These are phyloP conservation scores for Lepus timidus DNA, from an alignment of 2,113 vertebrate genomes.

Conservation along the genomic window DNA sequence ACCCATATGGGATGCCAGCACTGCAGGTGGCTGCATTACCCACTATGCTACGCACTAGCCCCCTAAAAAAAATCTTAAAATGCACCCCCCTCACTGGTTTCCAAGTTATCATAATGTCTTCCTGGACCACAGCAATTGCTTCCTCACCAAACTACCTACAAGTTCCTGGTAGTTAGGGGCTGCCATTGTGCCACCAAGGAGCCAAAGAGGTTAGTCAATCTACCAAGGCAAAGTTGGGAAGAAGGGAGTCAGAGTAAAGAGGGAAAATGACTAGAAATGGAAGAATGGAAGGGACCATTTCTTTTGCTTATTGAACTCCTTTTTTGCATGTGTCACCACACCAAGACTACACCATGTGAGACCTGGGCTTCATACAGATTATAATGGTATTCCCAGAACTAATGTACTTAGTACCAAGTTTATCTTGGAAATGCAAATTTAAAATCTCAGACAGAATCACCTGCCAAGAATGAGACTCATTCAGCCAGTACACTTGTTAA, in stretches of 20 bases:
- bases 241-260: not conserved
- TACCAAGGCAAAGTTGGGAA: not conserved
- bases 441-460: conserved; percentile 49
- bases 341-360: not conserved
- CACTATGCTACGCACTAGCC: too few relatives aligned
- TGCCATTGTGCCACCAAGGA: not conserved
- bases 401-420: conserved; percentile 25
- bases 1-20: too few relatives aligned
- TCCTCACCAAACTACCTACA: not conserved
- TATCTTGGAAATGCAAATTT: conserved; percentile 49
- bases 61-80: conserved; percentile 31
- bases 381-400: conserved; percentile 32
- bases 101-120: not conserved
- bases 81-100: not conserved
- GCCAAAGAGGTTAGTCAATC: not conserved
- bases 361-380: not conserved
- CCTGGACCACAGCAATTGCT: not conserved
- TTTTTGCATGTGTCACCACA: not conserved
- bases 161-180: not conserved
- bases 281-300: not conserved
- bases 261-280: not conserved
- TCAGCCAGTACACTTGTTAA: not conserved
- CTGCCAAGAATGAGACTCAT: conserved; percentile 33
- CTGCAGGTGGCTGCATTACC: too few relatives aligned
- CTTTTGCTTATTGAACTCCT: not conserved